phyloP scores from a whole-genome alignment of 2,113 vertebrate species.

The Dasyornis broadbenti region DNA sequence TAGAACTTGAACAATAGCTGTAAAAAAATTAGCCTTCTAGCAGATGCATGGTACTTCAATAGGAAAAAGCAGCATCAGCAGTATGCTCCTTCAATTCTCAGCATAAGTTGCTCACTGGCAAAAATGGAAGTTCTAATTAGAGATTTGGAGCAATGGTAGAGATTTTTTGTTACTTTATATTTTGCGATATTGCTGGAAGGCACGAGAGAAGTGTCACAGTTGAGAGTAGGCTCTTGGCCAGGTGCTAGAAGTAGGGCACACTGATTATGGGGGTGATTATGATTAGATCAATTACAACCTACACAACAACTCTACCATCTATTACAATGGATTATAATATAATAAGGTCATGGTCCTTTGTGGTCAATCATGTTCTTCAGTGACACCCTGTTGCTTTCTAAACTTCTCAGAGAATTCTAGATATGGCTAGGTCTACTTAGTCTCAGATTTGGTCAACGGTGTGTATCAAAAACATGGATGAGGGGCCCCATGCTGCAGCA shows the following conservation, averaged over 20 bases:
- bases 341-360: neutral
- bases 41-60: neutral
- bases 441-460: neutral
- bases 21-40: neutral
- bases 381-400: neutral
- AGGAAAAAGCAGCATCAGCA: neutral
- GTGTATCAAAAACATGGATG: too few relatives aligned
- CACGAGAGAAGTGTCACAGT: neutral
- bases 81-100: neutral
- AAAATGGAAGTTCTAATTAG: slow-evolving; percentile 12
- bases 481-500: too few relatives aligned
- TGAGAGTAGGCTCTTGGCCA: fast-evolving
- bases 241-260: neutral
- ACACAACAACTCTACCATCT: neutral
- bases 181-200: neutral
- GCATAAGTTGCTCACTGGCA: neutral
- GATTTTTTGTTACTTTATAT: neutral
- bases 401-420: neutral
- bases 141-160: neutral
- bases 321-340: neutral
- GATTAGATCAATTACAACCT: neutral
- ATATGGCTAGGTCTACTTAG: neutral
- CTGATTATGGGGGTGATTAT: neutral
- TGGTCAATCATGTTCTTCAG: neutral
- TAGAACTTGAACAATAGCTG: neutral